Evolutionary conservation across 2,797 vertebrate species (phyloP), one percentile per base, ranked within the genome.

Genomic region (Chloroceryle amazona): DNA sequence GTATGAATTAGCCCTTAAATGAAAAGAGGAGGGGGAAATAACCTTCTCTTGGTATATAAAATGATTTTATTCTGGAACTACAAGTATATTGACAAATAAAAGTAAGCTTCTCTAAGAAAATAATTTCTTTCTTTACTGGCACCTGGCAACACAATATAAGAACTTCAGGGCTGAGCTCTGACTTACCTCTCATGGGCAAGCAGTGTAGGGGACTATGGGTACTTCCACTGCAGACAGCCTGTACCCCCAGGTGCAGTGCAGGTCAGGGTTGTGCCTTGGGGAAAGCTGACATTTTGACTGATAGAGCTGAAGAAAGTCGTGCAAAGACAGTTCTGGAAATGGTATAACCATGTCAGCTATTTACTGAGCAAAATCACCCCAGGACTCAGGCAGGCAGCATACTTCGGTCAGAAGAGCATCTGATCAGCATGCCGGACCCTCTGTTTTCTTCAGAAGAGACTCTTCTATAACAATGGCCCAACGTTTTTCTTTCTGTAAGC

Each of bases 1-100:
- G 14, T 96, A 94, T 94, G 93, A 96, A 97, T 97, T 96, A 96
- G 96, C 88, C 89, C 70, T 94, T 75, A 96, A 94, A 94, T 3
- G 90, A 89, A 90, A 97, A 82, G 65, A 86, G 92, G 90, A 95
- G 92, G 93, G 76, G 74, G 70, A 93, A 12, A 5, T 39, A 94
- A 76, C 75, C 71, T 90, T 78, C 44, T 37, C 51, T 61, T 54
- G 65, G 61, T 35, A 63, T 29, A 46, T 91, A 91, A 95, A 94
- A 94, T 75, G 47, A 62, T 57, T 70, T 94, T 91, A 92, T 88
- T 90, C 14, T 6, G 41, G 29, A 85, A 68, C 10, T 33, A 67
- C 0, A 0, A 63, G 29, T 63, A n/a, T 89, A 89, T 54, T 91
- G 90, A 95, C 81, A 93, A 96, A 90, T 67, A 90, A 72, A 81